Evolutionary conservation across 2,888 invertebrate genomes (phyloP).

Genomic region (Zygothrica quintamaculata): DNA sequence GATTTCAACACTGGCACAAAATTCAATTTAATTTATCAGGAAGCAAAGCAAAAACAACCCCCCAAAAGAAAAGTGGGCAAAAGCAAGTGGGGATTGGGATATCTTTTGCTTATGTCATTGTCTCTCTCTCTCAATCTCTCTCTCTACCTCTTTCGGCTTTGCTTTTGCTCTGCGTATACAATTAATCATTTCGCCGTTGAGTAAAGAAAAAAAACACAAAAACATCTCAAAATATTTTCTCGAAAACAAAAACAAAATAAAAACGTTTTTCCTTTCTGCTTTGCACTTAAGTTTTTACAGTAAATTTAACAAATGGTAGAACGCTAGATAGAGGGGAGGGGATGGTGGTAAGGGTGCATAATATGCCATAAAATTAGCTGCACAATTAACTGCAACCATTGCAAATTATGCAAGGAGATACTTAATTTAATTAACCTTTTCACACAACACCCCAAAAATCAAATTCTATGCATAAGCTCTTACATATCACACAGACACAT

Average conservation of each 20-base stretch:
- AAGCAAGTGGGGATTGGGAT: background rate
- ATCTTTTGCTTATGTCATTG: too few species aligned
- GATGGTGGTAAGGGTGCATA: conserved; percentile 1
- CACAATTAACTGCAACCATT: conserved; percentile 49
- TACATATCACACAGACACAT: conserved; percentile 28
- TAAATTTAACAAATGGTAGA: too few species aligned
- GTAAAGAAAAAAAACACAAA: too few species aligned
- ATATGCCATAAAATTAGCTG: conserved; percentile 24
- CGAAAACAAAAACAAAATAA: too few species aligned
- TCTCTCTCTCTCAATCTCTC: too few species aligned
- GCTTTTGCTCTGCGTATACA: too few species aligned
- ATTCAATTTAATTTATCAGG: conserved; percentile 76
- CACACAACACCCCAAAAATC: conserved; percentile 11
- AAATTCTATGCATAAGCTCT: conserved; percentile 9
- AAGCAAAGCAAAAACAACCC: conserved; percentile 49
- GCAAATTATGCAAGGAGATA: conserved; percentile 3
- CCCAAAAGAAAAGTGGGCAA: background rate
- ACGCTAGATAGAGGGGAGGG: background rate
- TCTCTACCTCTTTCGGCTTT: too few species aligned
- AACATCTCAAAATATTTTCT: too few species aligned
- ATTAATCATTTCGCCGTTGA: too few species aligned
- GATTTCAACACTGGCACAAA: conserved; percentile 66
- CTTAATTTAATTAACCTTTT: conserved; percentile 17
- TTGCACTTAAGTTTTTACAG: too few species aligned
- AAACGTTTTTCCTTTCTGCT: too few species aligned